Percentiles rank a stretch among this genome's conserved stretches.
phyloP scores from a whole-genome alignment of 2,797 vertebrate species.

The Lycodopsis pacificus region DNA sequence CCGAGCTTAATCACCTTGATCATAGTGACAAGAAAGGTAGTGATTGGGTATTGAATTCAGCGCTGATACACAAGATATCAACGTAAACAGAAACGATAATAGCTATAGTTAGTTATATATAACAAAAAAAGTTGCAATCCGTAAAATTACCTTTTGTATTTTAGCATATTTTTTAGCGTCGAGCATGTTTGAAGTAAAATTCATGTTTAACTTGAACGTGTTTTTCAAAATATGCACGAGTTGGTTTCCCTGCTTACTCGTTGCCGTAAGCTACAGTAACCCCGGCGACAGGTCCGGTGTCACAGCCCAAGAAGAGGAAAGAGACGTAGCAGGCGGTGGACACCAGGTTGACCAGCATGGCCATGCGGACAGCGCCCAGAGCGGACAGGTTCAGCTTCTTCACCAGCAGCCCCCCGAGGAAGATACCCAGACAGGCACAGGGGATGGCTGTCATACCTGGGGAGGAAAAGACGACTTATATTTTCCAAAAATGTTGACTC shows the following conservation, averaged over 20 bases:
- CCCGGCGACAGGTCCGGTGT: conserved; percentile 96
- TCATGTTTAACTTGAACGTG: background rate
- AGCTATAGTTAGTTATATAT: no score
- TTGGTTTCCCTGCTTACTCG: conserved; percentile 84
- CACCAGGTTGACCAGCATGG: conserved; percentile 97
- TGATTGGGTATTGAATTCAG: background rate
- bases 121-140: background rate
- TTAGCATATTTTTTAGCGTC: background rate
- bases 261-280: conserved; percentile 97
- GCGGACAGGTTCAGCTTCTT: conserved; percentile 98
- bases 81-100: background rate
- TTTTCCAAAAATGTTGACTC: background rate
- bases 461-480: background rate
- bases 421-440: conserved; percentile 97
- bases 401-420: conserved; percentile 95
- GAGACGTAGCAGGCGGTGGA: conserved; percentile 98
- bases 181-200: background rate
- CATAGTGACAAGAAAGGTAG: background rate
- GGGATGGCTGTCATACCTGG: conserved; percentile 98
- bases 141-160: background rate
- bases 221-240: conserved; percentile 21
- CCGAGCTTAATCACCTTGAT: background rate
- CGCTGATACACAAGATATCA: background rate
- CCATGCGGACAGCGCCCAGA: conserved; percentile 96
- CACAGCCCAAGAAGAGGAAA: conserved; percentile 97